phyloP scores from a whole-genome alignment of 2,113 vertebrate genomes.

The Nothoprocta perdicaria region DNA sequence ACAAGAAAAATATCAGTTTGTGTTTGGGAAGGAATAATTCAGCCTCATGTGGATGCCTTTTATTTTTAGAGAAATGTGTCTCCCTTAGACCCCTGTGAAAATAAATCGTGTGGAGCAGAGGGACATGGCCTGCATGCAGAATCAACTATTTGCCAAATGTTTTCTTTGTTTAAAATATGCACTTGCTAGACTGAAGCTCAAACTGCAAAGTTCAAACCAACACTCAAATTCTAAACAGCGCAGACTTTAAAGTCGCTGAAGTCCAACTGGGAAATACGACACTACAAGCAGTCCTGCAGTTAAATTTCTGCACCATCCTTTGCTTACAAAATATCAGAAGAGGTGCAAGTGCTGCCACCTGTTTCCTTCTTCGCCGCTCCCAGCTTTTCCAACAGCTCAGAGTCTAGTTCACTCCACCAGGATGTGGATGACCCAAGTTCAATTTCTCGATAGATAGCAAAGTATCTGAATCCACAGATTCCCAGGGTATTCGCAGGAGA shows the following conservation, averaged over 20 bases:
- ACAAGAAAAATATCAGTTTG: slow-evolving; percentile 55
- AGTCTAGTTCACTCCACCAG: neutral
- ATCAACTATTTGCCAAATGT: slow-evolving; percentile 72
- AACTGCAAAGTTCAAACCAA: slow-evolving; percentile 74
- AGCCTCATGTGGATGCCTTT: slow-evolving; percentile 49
- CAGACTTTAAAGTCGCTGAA: slow-evolving; percentile 67
- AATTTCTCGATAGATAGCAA: neutral
- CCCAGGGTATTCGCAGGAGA: neutral
- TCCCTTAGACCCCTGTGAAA: slow-evolving; percentile 66
- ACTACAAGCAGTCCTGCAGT: slow-evolving; percentile 62
- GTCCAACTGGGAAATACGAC: slow-evolving; percentile 65
- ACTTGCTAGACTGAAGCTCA: slow-evolving; percentile 72
- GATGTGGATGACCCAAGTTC: slow-evolving; percentile 35
- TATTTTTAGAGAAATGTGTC: slow-evolving; percentile 69
- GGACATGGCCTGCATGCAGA: slow-evolving; percentile 65
- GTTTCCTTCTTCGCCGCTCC: slow-evolving; percentile 58
- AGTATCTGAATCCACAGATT: neutral
- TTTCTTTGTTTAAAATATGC: slow-evolving; percentile 74
- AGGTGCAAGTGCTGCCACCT: slow-evolving; percentile 73
- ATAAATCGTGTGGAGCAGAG: slow-evolving; percentile 58
- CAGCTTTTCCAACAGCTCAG: slow-evolving; percentile 59
- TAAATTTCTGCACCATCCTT: slow-evolving; percentile 70
- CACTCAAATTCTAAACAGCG: slow-evolving; percentile 65
- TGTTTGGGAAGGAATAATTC: slow-evolving; percentile 55
- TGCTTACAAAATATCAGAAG: slow-evolving; percentile 75